Evolutionary conservation across 2,888 invertebrate species (phyloP), one percentile per base, ranked within the genome.

Genomic region (Parascotia fuliginaria): DNA sequence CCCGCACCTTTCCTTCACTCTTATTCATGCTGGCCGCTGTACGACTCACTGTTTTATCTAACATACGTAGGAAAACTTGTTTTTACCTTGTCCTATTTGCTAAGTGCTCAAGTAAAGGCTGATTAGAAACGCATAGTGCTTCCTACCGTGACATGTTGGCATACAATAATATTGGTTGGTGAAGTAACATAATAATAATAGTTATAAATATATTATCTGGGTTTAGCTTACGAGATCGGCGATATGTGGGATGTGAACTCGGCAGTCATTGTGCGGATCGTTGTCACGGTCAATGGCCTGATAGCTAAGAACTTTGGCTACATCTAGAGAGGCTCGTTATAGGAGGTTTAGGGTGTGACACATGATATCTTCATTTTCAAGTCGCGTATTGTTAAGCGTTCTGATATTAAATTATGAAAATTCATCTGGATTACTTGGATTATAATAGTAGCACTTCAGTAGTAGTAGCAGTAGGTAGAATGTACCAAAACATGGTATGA

Each of bases 1-100:
- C 22, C 29, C 22, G 15, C 28, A 16, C 39, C 74, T 83, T 85
- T 81, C 76, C 80, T 77, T 83, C 77, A 82, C 77, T 81, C 80
- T 83, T 85, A 85, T 81, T 84, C 81, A 80, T 61, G 42, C 61
- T 73, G 65, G 62, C 66, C 73, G 65, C 61, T 48, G 60, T 60
- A 49, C 67, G 62, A 72, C 61, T 76, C 75, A 75, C 70, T 51
- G 65, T 47, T 54, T 67, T 62, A 65, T 68, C 68, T 58, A 54
- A 73, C 54, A 61, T 60, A 48, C 59, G 54, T 52, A 58, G 59
- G 34, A 53, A 48, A 62, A 56, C 70, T 61, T 55, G 66, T 69
- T 55, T 42, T 51, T 44, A 60, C 27, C 41, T 48, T 36, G 59
- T 62, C 41, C 41, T 44, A 57, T 55, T 60, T 65, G 48, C 28